Evolutionary conservation across 1,140 invertebrate genomes (phyloP).

Genomic region (Trachymyrmex septentrionalis): DNA sequence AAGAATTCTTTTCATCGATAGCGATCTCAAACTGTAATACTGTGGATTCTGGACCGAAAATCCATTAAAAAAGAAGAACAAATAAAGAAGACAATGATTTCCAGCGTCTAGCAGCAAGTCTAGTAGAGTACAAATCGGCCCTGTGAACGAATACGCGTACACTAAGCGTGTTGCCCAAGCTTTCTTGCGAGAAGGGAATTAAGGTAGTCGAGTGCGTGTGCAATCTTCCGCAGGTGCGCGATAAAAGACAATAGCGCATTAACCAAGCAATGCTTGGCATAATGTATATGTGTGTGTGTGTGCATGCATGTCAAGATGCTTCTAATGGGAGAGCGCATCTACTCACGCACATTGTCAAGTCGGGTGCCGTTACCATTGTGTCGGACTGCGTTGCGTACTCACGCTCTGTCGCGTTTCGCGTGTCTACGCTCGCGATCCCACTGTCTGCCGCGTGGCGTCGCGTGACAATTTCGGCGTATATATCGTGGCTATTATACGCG

Average conservation of each 20-base stretch:
- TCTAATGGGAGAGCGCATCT: slow-evolving; percentile 71
- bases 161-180: slow-evolving; percentile 60
- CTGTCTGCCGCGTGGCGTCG: slow-evolving; percentile 38
- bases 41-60: not conserved
- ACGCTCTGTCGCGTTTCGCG: slow-evolving; percentile 71
- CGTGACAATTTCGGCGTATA: slow-evolving; percentile 67
- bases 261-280: slow-evolving; percentile 61
- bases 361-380: slow-evolving; percentile 74
- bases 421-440: slow-evolving; percentile 34
- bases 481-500: slow-evolving; percentile 63
- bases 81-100: not conserved
- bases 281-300: not conserved
- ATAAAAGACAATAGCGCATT: slow-evolving; percentile 74
- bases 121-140: not conserved
- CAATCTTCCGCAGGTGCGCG: slow-evolving; percentile 72
- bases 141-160: not conserved
- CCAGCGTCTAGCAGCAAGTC: not conserved
- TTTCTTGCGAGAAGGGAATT: slow-evolving; percentile 44
- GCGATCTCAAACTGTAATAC: not conserved
- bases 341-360: slow-evolving; percentile 74
- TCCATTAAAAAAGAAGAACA: not conserved
- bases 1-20: not conserved
- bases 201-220: slow-evolving; percentile 60
- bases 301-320: slow-evolving; percentile 60
- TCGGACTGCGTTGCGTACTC: slow-evolving; percentile 58